Evolutionary conservation across 92 coral and sea anemone species (phyloP).

Genomic region (Epizoanthus fatuus): DNA sequence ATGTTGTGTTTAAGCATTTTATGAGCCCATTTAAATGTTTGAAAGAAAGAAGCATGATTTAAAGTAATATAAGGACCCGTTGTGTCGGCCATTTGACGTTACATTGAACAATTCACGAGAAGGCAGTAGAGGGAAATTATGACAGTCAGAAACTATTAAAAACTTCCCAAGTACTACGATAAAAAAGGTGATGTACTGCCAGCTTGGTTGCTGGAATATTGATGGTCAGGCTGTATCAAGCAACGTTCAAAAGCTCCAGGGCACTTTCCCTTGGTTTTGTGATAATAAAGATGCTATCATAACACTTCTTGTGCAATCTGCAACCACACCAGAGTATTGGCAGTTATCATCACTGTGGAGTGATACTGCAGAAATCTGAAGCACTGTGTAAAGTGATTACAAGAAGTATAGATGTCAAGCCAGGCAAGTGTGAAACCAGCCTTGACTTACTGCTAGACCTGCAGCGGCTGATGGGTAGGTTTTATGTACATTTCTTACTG

Average conservation of each 20-base stretch:
- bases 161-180: too few species aligned
- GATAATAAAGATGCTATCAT: conserved; percentile 29
- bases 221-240: not conserved
- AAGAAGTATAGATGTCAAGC: conserved; percentile 2
- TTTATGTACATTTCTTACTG: not conserved
- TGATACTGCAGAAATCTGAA: not conserved
- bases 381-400: not conserved
- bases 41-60: not conserved
- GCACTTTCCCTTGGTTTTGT: not conserved
- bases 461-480: not conserved
- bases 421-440: not conserved
- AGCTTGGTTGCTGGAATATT: not conserved
- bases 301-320: conserved; percentile 39
- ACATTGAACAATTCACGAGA: not conserved
- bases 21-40: not conserved
- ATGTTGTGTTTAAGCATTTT: conserved; percentile 14
- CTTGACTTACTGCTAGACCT: not conserved
- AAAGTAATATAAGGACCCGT: not conserved
- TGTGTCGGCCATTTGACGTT: not conserved
- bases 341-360: not conserved
- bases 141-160: not conserved
- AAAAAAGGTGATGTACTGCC: not conserved
- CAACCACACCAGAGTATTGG: too few species aligned
- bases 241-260: not conserved
- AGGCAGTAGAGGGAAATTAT: not conserved